Evolutionary conservation across 2,113 vertebrate species (phyloP), one percentile per base, ranked within the genome.

Genomic region (Dicaeum eximium): DNA sequence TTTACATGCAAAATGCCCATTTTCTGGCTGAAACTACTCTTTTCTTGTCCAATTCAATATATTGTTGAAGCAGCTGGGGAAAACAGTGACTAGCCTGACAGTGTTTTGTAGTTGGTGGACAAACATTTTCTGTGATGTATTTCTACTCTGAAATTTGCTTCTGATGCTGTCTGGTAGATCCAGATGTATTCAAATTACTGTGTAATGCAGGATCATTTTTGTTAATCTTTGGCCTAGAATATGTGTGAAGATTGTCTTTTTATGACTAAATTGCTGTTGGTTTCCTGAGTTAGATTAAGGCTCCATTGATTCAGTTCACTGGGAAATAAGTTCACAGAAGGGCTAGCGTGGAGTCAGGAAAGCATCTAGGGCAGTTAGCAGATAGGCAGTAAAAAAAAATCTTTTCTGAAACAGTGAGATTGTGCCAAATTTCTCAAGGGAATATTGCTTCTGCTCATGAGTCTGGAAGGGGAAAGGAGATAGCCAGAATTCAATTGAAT

Each of bases 401-500:
- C 14, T 77, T 72, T 85, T 91, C 70, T 78, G 44, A 88, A 93
- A 57, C 67, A 58, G 53, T 90, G 89, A 87, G 47, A 33, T 86
- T 0, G 21, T 96, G 94, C 90, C 94, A 94, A 0, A 30, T 88
- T 95, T 95, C 94, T 86, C 90, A 78, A 95, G 86, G 91, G 95
- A 94, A 90, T 95, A 90, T 95, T 95, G 77, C 95, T 93, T 92
- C 72, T 93, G 67, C 40, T 90, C 60, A 20, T 64, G 88, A 93
- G 67, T 86, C 27, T 96, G 93, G 58, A 94, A 95, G 80, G 87
- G 93, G 94, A 96, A 97, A 96, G 85, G 90, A 96, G 93, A 96
- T 91, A 95, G 95, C 74, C 87, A 90, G 82, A 83, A 96, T 96
- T 96, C 74, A 95, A 95, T 86, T 91, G 93, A 97, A 88, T 92